Evolutionary conservation across 2,888 invertebrate genomes (phyloP).

Genomic region (Lottia scabra): DNA sequence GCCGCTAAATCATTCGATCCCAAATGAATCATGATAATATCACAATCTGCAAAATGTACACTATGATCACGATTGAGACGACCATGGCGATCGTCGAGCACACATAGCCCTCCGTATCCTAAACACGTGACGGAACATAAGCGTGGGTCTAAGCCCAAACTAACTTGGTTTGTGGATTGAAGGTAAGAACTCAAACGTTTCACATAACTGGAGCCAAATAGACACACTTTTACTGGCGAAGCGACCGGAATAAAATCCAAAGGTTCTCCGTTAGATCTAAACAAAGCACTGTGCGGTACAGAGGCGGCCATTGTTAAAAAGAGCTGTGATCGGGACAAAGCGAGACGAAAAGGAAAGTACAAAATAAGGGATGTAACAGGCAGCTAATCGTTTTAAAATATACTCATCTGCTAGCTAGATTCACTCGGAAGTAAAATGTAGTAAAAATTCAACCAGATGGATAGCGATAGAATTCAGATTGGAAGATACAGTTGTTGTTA

Average conservation of each 20-base stretch:
- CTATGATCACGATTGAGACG: neutral
- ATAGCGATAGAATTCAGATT: too few relatives aligned
- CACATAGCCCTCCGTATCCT: neutral
- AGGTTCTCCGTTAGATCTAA: neutral
- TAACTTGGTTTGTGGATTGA: neutral
- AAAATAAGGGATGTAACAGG: too few relatives aligned
- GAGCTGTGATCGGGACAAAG: too few relatives aligned
- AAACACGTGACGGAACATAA: neutral
- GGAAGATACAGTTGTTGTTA: too few relatives aligned
- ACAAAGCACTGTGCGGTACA: too few relatives aligned
- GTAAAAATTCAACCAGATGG: too few relatives aligned
- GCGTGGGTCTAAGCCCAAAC: neutral
- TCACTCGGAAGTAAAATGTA: too few relatives aligned
- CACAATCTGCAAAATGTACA: neutral
- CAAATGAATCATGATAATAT: neutral
- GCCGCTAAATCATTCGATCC: neutral
- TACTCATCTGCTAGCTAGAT: too few relatives aligned
- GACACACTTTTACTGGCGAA: neutral
- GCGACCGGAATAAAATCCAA: neutral
- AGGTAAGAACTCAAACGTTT: neutral
- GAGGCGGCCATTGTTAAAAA: too few relatives aligned
- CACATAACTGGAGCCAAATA: neutral
- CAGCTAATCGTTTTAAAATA: too few relatives aligned
- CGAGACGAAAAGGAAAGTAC: too few relatives aligned
- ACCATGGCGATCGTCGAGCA: neutral